Percentiles rank a stretch among this genome's conserved stretches.
Conservation (phyloP, 35 echinoderm and acorn worm species). For the Ophioderma brevispina region DNA sequence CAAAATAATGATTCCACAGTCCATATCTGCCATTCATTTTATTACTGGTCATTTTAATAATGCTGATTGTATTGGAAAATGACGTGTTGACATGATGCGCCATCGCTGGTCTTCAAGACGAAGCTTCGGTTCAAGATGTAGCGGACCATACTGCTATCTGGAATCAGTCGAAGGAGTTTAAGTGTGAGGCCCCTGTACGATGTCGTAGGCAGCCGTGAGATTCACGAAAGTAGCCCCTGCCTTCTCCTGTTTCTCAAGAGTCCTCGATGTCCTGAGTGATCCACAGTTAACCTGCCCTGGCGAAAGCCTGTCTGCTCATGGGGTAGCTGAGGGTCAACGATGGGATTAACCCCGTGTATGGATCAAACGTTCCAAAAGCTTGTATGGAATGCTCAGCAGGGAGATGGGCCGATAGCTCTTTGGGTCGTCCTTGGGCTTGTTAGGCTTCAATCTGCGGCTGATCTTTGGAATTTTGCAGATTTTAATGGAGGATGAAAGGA, state of each 20-base stretch:
- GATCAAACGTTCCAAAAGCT: neutral
- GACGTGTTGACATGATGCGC: no score
- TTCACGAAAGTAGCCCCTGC: conserved; percentile 24
- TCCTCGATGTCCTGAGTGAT: conserved; percentile 48
- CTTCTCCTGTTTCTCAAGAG: conserved; percentile 9
- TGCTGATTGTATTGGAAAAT: no score
- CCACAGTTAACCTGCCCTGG: neutral
- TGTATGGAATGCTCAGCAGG: conserved; percentile 10
- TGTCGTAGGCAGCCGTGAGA: conserved; percentile 31
- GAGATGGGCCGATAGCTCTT: conserved; percentile 46
- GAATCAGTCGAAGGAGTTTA: conserved; percentile 9
- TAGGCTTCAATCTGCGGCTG: conserved; percentile 20
- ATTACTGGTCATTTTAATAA: no score
- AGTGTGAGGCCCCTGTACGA: neutral
- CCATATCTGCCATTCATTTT: no score
- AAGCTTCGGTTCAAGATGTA: conserved; percentile 47
- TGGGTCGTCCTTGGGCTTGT: conserved; percentile 38
- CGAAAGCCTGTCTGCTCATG: no score
- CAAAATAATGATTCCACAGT: no score
- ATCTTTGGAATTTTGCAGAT: conserved; percentile 24
- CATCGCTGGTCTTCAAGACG: conserved; percentile 35
- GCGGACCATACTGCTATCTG: neutral
- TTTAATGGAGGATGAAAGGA: neutral
- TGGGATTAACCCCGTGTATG: conserved; percentile 3
- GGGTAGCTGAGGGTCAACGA: no score